Evolutionary conservation across 2,113 vertebrate species (phyloP), one percentile per base, ranked within the genome.

Genomic region (Lasiurus cinereus): DNA sequence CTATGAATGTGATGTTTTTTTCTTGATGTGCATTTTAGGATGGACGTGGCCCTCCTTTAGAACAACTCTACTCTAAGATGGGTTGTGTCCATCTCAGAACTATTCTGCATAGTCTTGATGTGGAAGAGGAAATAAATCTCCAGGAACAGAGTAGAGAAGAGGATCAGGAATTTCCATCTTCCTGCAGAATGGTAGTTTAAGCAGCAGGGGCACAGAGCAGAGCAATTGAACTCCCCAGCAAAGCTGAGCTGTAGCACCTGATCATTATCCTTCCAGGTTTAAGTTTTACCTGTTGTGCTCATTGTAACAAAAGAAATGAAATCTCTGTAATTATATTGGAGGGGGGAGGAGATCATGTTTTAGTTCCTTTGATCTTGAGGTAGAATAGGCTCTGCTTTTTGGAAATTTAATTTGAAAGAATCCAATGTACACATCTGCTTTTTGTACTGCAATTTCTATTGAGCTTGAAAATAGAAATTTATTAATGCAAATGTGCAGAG

Each of bases 361-460:
- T 39, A 56, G 96, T 77, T 94, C 74, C 97, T 98, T 97, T 97
- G 98, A 98, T 98, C 87, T 96, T 66, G 70, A 97, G 92, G 87
- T 96, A 74, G 94, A 97, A 94, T 94, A 74, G 93, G n/a, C 94
- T 91, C 73, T 72, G 97, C 97, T 97, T 97, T 94, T 94, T 92
- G 97, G 96, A 98, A 97, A 97, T 97, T 94, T 88, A 94, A 98
- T 97, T 97, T 96, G 96, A 97, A 96, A 96, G 97, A 93, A 92
- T 76, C 93, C 92, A 92, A 93, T 7, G 1, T 90, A 94, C 96
- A 78, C 97, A 97, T 98, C 97, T 98, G 97, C 97, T 97, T 97
- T 94, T 96, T 95, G 94, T 93, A 80, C 67, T 31, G 83, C 78
- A 24, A 1, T 96, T 96, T 93, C 96, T 97, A 78, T 93, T 93